These are phyloP conservation scores for Drosophila jambulina DNA, from an alignment of 1,140 invertebrate genomes.

Conservation along the genomic window DNA sequence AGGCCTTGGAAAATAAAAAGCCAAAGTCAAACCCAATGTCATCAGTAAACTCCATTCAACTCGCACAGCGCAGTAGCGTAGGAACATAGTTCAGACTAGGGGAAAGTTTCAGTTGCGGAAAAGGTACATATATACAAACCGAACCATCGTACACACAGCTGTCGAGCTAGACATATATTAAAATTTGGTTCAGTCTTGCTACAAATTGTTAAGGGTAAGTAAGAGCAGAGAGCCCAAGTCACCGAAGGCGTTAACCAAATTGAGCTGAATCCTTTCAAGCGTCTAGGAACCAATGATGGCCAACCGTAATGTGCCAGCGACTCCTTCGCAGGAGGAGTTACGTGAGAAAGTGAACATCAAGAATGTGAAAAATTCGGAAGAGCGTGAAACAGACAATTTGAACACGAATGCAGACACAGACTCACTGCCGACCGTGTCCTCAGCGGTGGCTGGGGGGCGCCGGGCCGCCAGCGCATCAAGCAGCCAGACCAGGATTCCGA, in stretches of 20 bases:
- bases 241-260: conserved; percentile 4
- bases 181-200: conserved; percentile 63
- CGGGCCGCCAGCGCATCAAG: not conserved
- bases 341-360: conserved; percentile 26
- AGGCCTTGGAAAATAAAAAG: not conserved
- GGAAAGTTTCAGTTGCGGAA: conserved; percentile 10
- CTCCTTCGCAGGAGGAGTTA: conserved; percentile 40
- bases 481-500: conserved; percentile 54
- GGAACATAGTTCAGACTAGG: conserved; percentile 24
- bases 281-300: conserved; percentile 53
- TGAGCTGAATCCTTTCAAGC: conserved; percentile 8
- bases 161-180: conserved; percentile 28
- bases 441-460: not conserved
- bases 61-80: conserved; percentile 4
- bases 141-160: conserved; percentile 23
- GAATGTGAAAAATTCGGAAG: conserved; percentile 32
- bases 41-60: not conserved
- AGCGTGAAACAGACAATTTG: conserved; percentile 3
- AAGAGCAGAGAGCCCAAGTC: not conserved
- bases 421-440: not conserved
- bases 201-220: conserved; percentile 65
- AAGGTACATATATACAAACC: conserved; percentile 7
- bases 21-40: not conserved
- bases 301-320: conserved; percentile 53
- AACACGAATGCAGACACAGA: conserved; percentile 5